phyloP scores from a whole-genome alignment of 1,140 invertebrate genomes.

The Atta cephalotes region DNA sequence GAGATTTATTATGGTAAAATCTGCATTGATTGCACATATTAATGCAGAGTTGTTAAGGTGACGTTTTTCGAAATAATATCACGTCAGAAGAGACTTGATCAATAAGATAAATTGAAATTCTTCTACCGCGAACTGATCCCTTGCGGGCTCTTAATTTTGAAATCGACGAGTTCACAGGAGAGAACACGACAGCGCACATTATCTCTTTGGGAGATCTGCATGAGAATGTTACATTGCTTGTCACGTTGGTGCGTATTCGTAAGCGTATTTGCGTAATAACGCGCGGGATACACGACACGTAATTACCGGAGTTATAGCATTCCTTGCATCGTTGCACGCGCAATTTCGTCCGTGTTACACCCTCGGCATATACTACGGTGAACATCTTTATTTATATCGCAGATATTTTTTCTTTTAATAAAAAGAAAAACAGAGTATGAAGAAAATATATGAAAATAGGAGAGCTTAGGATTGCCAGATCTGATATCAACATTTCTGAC shows the following conservation, averaged over 20 bases:
- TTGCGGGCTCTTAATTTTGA: constrained; percentile 44
- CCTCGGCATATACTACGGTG: neutral
- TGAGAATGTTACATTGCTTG: constrained; percentile 51
- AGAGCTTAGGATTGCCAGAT: no score
- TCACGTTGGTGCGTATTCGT: constrained; percentile 31
- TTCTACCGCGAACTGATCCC: constrained; percentile 11
- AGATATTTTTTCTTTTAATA: neutral
- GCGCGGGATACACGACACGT: constrained; percentile 41
- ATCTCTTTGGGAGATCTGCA: constrained; percentile 47
- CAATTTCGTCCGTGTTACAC: constrained; percentile 7
- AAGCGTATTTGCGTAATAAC: constrained; percentile 52
- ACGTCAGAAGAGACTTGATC: neutral
- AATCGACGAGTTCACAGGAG: constrained; percentile 38
- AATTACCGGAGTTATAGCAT: constrained; percentile 29
- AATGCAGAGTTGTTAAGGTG: neutral
- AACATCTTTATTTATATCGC: constrained; percentile 5
- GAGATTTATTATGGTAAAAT: neutral
- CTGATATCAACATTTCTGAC: no score
- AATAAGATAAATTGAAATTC: constrained; percentile 56
- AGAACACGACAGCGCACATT: constrained; percentile 24
- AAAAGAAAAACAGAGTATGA: neutral
- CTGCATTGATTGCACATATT: neutral
- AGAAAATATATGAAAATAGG: neutral
- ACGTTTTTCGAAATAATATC: constrained; percentile 25
- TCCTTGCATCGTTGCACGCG: constrained; percentile 25